Percentiles rank a stretch among this genome's conserved stretches.
phyloP scores from a whole-genome alignment of 2,797 vertebrate genomes.

The Enteromius argenteus region DNA sequence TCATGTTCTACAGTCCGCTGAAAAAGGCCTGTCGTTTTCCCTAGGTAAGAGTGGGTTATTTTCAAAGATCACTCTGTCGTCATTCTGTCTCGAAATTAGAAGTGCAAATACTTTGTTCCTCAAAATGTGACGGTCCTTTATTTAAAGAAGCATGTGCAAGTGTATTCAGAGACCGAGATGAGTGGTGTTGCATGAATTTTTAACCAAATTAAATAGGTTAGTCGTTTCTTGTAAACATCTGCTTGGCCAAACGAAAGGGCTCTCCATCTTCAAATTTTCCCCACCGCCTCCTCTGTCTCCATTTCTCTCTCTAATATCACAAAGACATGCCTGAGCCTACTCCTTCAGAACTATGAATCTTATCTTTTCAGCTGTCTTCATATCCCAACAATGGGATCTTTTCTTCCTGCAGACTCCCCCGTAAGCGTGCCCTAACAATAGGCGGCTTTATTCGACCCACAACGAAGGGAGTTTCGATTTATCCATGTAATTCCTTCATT shows the following conservation, averaged over 20 bases:
- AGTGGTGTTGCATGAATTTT: constrained; percentile 36
- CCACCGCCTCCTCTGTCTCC: constrained; percentile 38
- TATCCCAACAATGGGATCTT: constrained; percentile 67
- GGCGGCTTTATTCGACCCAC: constrained; percentile 57
- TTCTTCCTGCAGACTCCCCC: constrained; percentile 46
- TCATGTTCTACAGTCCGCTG: constrained; percentile 29
- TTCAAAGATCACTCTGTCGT: constrained; percentile 17
- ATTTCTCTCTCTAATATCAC: constrained; percentile 58
- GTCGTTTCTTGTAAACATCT: constrained; percentile 39
- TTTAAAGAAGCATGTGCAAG: constrained; percentile 17
- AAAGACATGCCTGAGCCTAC: constrained; percentile 64
- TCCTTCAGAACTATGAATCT: constrained; percentile 66
- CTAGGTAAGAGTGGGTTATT: constrained; percentile 17
- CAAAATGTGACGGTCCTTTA: not conserved
- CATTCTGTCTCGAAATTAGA: constrained; percentile 24
- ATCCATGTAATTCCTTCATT: constrained; percentile 59
- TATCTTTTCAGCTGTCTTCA: constrained; percentile 70
- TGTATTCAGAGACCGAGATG: not conserved
- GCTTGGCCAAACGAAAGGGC: constrained; percentile 28
- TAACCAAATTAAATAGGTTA: constrained; percentile 38
- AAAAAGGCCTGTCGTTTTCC: constrained; percentile 17
- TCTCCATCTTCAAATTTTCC: constrained; percentile 51
- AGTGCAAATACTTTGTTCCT: not conserved
- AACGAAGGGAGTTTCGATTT: constrained; percentile 56
- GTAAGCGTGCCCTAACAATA: constrained; percentile 62